These are phyloP conservation scores for Ericerus pela DNA, from an alignment of 1,140 invertebrate genomes.

Conservation along the genomic window DNA sequence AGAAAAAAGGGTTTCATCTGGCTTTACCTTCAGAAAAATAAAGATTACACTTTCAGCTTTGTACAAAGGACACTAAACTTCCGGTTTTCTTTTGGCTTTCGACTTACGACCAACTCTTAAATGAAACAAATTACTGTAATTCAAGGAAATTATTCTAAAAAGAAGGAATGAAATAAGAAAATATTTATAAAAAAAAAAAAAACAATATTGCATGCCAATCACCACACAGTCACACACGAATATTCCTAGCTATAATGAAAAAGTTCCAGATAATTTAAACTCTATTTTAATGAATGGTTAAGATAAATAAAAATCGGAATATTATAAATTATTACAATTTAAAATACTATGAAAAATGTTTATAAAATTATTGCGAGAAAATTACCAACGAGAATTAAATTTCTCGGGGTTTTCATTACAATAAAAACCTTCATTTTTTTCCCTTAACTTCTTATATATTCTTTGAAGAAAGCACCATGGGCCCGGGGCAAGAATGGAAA, in stretches of 20 bases:
- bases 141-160: background rate
- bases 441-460: background rate
- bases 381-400: background rate
- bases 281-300: slow-evolving; percentile 4
- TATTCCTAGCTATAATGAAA: too few relatives aligned
- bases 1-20: too few relatives aligned
- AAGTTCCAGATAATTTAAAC: too few relatives aligned
- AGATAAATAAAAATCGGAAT: slow-evolving; percentile 5
- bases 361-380: slow-evolving; percentile 9
- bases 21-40: too few relatives aligned
- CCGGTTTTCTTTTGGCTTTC: too few relatives aligned
- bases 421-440: too few relatives aligned
- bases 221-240: too few relatives aligned
- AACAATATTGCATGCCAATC: too few relatives aligned
- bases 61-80: too few relatives aligned
- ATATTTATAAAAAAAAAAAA: too few relatives aligned
- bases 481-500: background rate
- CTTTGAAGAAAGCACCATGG: background rate
- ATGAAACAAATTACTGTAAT: background rate
- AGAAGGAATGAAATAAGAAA: background rate
- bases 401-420: background rate
- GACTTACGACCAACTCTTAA: background rate
- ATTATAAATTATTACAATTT: slow-evolving; percentile 8
- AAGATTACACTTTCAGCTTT: too few relatives aligned
- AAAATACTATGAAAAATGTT: slow-evolving; percentile 1